phyloP scores from a whole-genome alignment of 2,113 vertebrate genomes.

The Rallus limicola region DNA sequence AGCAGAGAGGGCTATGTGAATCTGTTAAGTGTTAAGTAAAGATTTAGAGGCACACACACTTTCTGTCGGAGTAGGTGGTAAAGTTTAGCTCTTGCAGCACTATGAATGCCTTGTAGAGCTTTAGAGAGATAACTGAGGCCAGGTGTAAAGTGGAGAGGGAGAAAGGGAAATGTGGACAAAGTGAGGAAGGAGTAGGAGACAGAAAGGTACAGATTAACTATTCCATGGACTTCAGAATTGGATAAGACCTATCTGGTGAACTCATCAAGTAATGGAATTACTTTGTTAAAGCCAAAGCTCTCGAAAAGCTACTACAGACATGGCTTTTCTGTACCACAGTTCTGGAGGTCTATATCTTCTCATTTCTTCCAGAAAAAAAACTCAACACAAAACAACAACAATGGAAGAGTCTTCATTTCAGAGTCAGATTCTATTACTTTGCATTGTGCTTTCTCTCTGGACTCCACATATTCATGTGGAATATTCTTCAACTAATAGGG shows the following conservation, averaged over 20 bases:
- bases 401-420: not conserved
- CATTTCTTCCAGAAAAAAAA: not conserved
- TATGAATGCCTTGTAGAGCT: not conserved
- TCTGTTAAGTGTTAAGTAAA: not conserved
- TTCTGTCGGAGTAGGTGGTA: fast-evolving
- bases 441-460: not conserved
- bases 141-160: not conserved
- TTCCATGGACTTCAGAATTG: not conserved
- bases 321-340: not conserved
- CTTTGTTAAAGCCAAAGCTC: not conserved
- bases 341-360: not conserved
- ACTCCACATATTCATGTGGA: not conserved
- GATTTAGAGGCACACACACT: not conserved
- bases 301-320: not conserved
- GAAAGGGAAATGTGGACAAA: not conserved
- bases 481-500: not conserved
- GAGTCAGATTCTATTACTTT: not conserved
- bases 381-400: not conserved
- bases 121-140: not conserved
- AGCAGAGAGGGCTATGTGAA: not conserved
- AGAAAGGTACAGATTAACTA: not conserved
- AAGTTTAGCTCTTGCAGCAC: not conserved
- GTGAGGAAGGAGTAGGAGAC: not conserved
- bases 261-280: constrained; percentile 1
- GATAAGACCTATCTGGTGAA: not conserved